Conservation (phyloP, 2,113 vertebrate species). For the Cyprinodon brontotheroides region DNA sequence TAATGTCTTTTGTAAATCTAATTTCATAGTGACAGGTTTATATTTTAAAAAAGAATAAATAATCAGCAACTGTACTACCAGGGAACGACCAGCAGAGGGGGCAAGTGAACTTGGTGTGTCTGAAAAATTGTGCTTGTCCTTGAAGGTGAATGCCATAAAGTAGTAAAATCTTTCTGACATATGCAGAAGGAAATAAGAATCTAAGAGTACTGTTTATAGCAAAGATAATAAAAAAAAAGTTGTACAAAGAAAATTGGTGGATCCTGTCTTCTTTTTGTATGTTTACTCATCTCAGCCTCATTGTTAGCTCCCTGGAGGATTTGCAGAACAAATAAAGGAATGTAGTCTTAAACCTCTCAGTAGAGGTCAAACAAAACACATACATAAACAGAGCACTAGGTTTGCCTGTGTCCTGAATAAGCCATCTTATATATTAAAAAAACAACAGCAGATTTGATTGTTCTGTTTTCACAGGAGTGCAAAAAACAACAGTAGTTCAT, state of each 20-base stretch:
- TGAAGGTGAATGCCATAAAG: too few relatives aligned
- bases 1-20: not conserved
- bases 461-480: not conserved
- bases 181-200: not conserved
- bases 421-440: too few relatives aligned
- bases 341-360: slow-evolving; percentile 19
- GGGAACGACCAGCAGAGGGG: slow-evolving; percentile 49
- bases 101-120: not conserved
- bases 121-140: not conserved
- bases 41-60: not conserved
- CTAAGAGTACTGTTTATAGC: not conserved
- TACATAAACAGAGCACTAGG: not conserved
- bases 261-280: slow-evolving; percentile 2
- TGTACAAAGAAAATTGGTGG: slow-evolving; percentile 2
- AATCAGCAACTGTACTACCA: slow-evolving; percentile 6
- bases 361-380: slow-evolving; percentile 10
- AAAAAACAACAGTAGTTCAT: not conserved
- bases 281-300: not conserved
- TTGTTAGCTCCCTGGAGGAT: slow-evolving; percentile 2
- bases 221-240: not conserved
- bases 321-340: slow-evolving; percentile 29
- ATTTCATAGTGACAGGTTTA: not conserved
- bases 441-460: too few relatives aligned
- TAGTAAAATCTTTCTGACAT: too few relatives aligned
- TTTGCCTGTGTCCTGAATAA: not conserved